phyloP scores from a whole-genome alignment of 2,888 invertebrate genomes.

The Phengaris arion region DNA sequence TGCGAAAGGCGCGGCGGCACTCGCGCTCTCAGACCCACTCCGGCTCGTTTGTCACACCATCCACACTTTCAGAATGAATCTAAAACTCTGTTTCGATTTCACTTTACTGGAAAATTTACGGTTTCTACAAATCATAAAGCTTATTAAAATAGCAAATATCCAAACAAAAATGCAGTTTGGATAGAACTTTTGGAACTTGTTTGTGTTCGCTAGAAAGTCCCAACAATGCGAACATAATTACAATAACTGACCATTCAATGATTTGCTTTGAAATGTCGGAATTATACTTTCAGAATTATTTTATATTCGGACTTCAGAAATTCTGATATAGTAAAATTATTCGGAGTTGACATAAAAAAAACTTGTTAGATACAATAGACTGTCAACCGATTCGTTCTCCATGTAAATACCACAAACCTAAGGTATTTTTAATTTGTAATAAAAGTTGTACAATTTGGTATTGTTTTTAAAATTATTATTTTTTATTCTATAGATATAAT shows the following conservation, averaged over 20 bases:
- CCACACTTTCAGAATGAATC: conserved; percentile 56
- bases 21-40: conserved; percentile 46
- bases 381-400: conserved; percentile 45
- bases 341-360: conserved; percentile 6
- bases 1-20: conserved; percentile 47
- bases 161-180: conserved; percentile 7
- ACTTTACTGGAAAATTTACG: background rate
- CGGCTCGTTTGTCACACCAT: conserved; percentile 54
- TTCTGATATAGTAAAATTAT: background rate
- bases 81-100: conserved; percentile 19
- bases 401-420: conserved; percentile 58
- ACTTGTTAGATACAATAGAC: background rate
- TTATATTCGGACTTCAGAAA: background rate
- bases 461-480: conserved; percentile 31
- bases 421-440: conserved; percentile 40
- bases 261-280: background rate
- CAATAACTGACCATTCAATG: background rate
- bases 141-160: background rate
- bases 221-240: background rate
- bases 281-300: background rate
- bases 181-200: background rate
- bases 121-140: background rate
- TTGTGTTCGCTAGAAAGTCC: background rate
- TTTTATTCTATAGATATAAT: conserved; percentile 17
- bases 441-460: conserved; percentile 36